A percentile compares a stretch with the other conserved stretches of the same genome.
Evolutionary conservation across 2,113 vertebrate species (phyloP).

Genomic region (Haplochromis vanheusdeni): DNA sequence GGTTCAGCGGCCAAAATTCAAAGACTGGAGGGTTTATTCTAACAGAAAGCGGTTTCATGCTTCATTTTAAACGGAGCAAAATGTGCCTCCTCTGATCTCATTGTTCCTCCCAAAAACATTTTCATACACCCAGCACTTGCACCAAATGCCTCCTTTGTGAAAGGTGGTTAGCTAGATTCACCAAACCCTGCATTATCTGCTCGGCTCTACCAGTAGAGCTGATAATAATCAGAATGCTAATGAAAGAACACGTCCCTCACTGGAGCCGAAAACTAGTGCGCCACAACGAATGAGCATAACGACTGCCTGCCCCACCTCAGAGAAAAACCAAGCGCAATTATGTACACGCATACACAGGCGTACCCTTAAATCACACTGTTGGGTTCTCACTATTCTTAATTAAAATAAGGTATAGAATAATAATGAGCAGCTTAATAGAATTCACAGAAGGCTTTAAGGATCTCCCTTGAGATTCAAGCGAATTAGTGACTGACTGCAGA

Average conservation of each 20-base stretch:
- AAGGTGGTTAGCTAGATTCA: neutral
- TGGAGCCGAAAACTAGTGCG: neutral
- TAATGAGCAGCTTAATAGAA: constrained; percentile 57
- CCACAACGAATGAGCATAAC: neutral
- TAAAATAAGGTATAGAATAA: constrained; percentile 62
- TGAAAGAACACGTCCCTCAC: constrained; percentile 35
- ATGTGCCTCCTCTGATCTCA: neutral
- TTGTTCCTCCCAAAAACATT: neutral
- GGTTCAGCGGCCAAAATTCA: neutral
- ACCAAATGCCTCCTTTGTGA: neutral
- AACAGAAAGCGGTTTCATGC: neutral
- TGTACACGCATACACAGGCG: neutral
- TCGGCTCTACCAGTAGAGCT: neutral
- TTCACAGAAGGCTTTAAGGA: constrained; percentile 51
- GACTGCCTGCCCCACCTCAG: neutral
- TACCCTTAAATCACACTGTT: constrained; percentile 31
- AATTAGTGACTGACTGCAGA: constrained; percentile 1
- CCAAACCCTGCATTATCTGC: constrained; percentile 1
- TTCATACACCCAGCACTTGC: neutral
- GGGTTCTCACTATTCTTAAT: constrained; percentile 46
- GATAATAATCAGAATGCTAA: constrained; percentile 31
- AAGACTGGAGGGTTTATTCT: neutral
- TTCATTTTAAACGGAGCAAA: neutral
- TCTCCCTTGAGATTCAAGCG: constrained; percentile 34
- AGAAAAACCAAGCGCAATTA: neutral